These are phyloP conservation scores for Hyppa rectilinea DNA, from an alignment of 2,888 invertebrate genomes.

Conservation along the genomic window DNA sequence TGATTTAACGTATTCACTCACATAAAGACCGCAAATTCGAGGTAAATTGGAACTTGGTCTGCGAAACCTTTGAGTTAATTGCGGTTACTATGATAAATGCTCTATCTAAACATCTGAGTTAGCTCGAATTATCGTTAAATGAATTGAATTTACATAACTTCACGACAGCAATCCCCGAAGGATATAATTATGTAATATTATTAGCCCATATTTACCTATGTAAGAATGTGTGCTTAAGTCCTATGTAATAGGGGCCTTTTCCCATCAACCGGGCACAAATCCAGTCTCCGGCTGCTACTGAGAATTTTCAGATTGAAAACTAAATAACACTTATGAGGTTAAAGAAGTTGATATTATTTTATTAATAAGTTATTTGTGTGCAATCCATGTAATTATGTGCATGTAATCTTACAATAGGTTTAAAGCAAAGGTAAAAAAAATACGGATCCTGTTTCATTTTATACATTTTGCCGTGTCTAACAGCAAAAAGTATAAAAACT, in stretches of 20 bases:
- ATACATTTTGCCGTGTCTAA: too few relatives aligned
- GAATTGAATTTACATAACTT: background rate
- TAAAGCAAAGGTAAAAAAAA: too few relatives aligned
- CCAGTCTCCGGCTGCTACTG: too few relatives aligned
- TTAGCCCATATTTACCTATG: background rate
- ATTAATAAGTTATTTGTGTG: too few relatives aligned
- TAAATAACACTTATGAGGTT: too few relatives aligned
- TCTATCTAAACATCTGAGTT: background rate
- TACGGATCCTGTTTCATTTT: too few relatives aligned
- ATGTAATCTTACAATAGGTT: too few relatives aligned
- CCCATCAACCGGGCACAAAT: background rate
- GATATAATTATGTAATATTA: background rate
- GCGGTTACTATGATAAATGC: background rate
- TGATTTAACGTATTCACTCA: background rate
- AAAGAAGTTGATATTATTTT: too few relatives aligned
- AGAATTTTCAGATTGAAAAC: too few relatives aligned
- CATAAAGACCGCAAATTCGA: constrained; percentile 5
- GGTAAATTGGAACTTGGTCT: background rate
- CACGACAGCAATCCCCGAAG: too few relatives aligned
- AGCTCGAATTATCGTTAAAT: background rate
- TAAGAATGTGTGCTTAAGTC: background rate
- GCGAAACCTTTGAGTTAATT: background rate
- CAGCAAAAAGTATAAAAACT: too few relatives aligned
- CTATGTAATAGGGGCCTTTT: background rate
- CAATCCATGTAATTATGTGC: too few relatives aligned